Percentiles rank a stretch among this genome's conserved stretches.
These are phyloP conservation scores for Ammodytes marinus DNA, from an alignment of 2,113 vertebrate species.

Conservation along the genomic window DNA sequence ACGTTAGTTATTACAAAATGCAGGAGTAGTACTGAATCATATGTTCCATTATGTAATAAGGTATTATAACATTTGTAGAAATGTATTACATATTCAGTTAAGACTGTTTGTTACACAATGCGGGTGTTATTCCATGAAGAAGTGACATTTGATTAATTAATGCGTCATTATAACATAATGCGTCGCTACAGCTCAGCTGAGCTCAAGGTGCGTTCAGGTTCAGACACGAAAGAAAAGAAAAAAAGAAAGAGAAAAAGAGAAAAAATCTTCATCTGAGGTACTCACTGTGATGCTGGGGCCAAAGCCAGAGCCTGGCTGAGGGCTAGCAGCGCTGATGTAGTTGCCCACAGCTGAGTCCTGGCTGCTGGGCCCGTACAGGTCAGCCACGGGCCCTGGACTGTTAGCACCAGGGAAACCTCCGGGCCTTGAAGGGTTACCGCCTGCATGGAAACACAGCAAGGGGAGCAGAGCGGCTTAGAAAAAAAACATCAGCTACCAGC, in stretches of 20 bases:
- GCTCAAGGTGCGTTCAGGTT: slow-evolving; percentile 19
- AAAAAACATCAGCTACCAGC: slow-evolving; percentile 42
- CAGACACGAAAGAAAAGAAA: background rate
- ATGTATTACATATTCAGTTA: too few relatives aligned
- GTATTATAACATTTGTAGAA: too few relatives aligned
- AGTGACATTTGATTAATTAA: too few relatives aligned
- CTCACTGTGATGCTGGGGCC: slow-evolving; percentile 98
- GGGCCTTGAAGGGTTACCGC: slow-evolving; percentile 94
- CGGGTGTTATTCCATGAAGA: too few relatives aligned
- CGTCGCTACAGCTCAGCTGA: background rate
- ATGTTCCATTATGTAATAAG: too few relatives aligned
- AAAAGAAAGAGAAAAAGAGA: too few relatives aligned
- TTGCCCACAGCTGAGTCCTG: slow-evolving; percentile 99
- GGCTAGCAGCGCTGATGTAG: slow-evolving; percentile 99
- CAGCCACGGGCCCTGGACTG: slow-evolving; percentile 97
- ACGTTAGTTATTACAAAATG: too few relatives aligned
- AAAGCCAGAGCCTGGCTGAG: slow-evolving; percentile 97
- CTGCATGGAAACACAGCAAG: slow-evolving; percentile 88
- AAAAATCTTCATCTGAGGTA: slow-evolving; percentile 60
- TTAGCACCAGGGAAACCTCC: slow-evolving; percentile 97
- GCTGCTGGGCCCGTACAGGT: slow-evolving; percentile 95
- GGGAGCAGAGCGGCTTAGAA: slow-evolving; percentile 83
- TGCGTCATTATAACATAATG: too few relatives aligned
- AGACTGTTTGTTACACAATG: too few relatives aligned
- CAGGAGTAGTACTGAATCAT: too few relatives aligned